Base-by-base conservation (phyloP, 2,888 invertebrate species). In the Watsonalla binaria region DNA sequence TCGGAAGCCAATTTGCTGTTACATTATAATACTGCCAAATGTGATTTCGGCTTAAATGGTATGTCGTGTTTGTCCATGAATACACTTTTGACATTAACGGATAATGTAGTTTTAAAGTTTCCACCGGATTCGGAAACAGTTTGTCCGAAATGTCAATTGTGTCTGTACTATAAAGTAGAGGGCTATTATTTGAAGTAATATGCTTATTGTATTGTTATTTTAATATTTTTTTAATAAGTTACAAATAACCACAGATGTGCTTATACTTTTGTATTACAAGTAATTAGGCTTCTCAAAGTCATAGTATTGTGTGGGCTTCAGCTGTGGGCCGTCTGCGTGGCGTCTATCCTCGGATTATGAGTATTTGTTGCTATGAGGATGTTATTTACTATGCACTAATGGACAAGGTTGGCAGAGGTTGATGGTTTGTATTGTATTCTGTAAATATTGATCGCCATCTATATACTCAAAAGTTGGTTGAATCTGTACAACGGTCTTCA, bases 1-100 rank as follows among this genome's bases (percentile, higher is more conserved):
- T 75, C 78, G 74, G 48, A 52, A 48, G 24, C 74, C 66, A 74
- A 76, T 80, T 79, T 69, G 70, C 68, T 69, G 63, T 69, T 65
- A 62, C 60, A 65, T 69, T 63, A 58, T 67, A 56, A 66, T 55
- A 52, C 59, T 55, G 51, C 62, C 57, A 59, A 67, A 66, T 60
- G 45, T 37, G 42, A 42, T 42, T 42, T 42, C 42, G 42, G 42
- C 42, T 42, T 42, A 42, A 42, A 42, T 42, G 42, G 42, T 42
- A 42, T 42, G 42, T 11, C 42, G 11, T 42, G 42, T 42, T 42
- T 42, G 42, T 42, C 42, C 42, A 11, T 42, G 42, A 42, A 42
- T 42, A 42, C 11, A 42, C 42, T 42, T 42, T 42, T 42, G 42
- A 42, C 42, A 42, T 42, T 42, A 42, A 9, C 42, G 42, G 42